Percentiles rank a stretch among this genome's conserved stretches.
Conservation (phyloP, 2,797 vertebrate species). For the Acanthornis magna region DNA sequence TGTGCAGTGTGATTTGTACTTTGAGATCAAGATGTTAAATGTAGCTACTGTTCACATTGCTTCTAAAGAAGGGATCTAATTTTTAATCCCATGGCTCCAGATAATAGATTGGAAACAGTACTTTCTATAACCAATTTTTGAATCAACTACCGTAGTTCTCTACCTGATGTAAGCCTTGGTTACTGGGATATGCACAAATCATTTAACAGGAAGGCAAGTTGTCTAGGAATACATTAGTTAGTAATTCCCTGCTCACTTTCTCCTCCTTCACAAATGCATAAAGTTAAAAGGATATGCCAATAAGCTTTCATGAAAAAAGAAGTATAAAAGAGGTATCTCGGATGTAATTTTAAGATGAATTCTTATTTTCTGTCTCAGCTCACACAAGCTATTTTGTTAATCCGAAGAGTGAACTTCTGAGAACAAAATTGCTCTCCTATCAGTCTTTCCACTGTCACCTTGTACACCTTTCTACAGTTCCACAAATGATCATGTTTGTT, state of each 20-base stretch:
- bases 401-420: neutral
- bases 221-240: neutral
- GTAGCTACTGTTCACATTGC: neutral
- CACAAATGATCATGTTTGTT: neutral
- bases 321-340: neutral
- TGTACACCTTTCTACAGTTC: neutral
- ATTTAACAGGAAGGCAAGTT: neutral
- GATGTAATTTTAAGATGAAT: neutral
- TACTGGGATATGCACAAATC: neutral
- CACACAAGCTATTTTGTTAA: neutral
- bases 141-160: neutral
- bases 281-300: neutral
- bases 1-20: accelerated
- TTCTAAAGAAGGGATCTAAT: neutral
- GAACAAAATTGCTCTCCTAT: neutral
- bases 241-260: neutral
- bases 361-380: neutral
- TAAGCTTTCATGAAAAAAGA: neutral
- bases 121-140: neutral
- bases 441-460: neutral
- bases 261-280: neutral
- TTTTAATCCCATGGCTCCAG: neutral
- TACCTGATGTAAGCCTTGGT: neutral
- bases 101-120: neutral
- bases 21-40: neutral